A percentile compares a stretch with the other conserved stretches of the same genome.
These are phyloP conservation scores for Percina caprodes DNA, from an alignment of 2,113 vertebrate genomes.

Conservation along the genomic window DNA sequence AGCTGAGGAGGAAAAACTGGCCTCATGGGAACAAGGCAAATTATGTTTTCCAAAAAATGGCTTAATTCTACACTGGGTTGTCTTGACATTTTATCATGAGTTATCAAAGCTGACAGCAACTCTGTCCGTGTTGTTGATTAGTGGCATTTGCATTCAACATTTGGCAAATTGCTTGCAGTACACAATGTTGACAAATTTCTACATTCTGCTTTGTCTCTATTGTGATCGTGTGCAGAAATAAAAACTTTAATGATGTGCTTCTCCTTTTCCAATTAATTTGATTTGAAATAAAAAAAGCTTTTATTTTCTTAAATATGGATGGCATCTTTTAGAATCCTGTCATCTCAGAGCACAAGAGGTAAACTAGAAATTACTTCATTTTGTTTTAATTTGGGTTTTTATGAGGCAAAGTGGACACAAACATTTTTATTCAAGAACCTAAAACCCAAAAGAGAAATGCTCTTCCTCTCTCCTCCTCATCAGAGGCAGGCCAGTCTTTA, in stretches of 20 bases:
- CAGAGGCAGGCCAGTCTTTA: slow-evolving; percentile 35
- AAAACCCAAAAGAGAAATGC: slow-evolving; percentile 46
- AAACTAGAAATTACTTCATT: neutral
- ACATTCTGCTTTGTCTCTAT: slow-evolving; percentile 1
- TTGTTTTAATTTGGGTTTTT: neutral
- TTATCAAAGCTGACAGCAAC: neutral
- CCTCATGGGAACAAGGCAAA: slow-evolving; percentile 27
- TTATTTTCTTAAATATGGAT: neutral
- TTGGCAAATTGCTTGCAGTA: neutral
- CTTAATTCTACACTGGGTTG: neutral
- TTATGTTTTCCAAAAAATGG: slow-evolving; percentile 14
- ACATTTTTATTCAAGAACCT: slow-evolving; percentile 40
- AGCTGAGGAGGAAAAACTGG: slow-evolving; percentile 26
- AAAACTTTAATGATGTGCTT: slow-evolving; percentile 4
- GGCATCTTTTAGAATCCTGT: neutral
- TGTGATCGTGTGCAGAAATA: slow-evolving; percentile 12
- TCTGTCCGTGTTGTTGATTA: neutral
- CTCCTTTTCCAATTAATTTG: neutral
- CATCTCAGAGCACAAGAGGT: neutral
- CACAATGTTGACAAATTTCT: neutral
- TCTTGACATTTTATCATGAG: slow-evolving; percentile 4
- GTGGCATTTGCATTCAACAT: neutral
- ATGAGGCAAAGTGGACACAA: neutral
- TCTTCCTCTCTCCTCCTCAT: slow-evolving; percentile 35
- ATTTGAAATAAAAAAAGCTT: neutral